Base-by-base conservation (phyloP, 2,797 vertebrate genomes). In the Sylvilagus floridanus region DNA sequence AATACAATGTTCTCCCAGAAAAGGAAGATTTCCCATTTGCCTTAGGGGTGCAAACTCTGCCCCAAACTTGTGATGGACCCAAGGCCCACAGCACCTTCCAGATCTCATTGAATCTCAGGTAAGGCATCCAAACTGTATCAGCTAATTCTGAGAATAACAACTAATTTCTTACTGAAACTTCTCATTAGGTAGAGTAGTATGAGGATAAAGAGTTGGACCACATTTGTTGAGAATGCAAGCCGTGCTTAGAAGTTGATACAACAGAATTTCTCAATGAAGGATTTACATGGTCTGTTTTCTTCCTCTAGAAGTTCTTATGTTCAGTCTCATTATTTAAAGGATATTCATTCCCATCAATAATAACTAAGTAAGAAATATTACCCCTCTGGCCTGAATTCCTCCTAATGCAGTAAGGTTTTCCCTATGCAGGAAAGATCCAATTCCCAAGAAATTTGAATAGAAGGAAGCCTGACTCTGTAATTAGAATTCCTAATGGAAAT, bases 21-120 rank as follows among this genome's bases (percentile, higher is more conserved):
- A 73, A 92, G 1, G 88, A 73, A 1, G 66, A 17, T 0, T 93
- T 85, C 7, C 95, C 97, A 0, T 98, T 98, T 68, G 88, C 77
- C 0, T 60, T 98, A 76, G 32, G 73, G 2, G 92, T 98, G 1
- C 50, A 86, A 30, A 97, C 96, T 6, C 30, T 94, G 73, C 93
- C 96, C 0, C 47, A 62, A 47, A 95, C 32, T 1, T 97, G 97
- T 78, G 63, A 88, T 8, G 78, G 22, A 47, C 21, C 22, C 88
- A 89, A 95, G 66, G 92, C 88, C 30, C 73, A 96, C 7, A 96
- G 32, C 32, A 94, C 30, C 52, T 97, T 98, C 92, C 50, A 97
- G 26, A 66, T 98, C 32, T 83, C 75, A 2, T 32, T 98, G 17
- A 96, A 82, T 28, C 32, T 97, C 94, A 96, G 97, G 98, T 98